Evolutionary conservation across 2,113 vertebrate species (phyloP).

Genomic region (Vireo altiloquus): DNA sequence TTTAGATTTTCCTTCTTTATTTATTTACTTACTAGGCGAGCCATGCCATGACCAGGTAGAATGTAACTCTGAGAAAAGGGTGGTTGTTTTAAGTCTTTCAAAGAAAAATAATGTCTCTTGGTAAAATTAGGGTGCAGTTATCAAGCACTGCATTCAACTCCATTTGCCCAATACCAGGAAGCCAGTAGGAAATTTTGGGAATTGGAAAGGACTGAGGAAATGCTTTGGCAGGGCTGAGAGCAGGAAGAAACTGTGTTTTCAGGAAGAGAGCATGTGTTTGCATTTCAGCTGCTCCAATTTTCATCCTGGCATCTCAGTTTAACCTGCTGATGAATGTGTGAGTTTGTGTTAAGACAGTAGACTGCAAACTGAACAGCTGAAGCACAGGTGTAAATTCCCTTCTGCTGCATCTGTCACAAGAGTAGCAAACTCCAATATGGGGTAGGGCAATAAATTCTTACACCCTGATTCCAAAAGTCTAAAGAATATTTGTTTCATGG

Average conservation of each 20-base stretch:
- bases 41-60: neutral
- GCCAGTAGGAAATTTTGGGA: neutral
- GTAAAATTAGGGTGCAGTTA: neutral
- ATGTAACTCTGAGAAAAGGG: neutral
- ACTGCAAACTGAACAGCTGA: constrained; percentile 3
- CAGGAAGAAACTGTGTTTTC: neutral
- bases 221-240: neutral
- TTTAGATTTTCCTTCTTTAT: neutral
- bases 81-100: neutral
- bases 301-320: constrained; percentile 2
- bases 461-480: neutral
- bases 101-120: neutral
- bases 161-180: neutral
- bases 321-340: constrained; percentile 7
- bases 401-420: neutral
- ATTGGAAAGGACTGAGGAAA: neutral
- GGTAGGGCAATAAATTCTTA: neutral
- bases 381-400: constrained; percentile 7
- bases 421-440: neutral
- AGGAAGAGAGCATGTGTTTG: neutral
- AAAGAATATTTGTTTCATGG: neutral
- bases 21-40: neutral
- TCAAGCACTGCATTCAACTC: neutral
- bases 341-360: neutral
- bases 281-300: constrained; percentile 12